Base-by-base conservation (phyloP, 2,888 invertebrate species). In the Ischnus inquisitorius region DNA sequence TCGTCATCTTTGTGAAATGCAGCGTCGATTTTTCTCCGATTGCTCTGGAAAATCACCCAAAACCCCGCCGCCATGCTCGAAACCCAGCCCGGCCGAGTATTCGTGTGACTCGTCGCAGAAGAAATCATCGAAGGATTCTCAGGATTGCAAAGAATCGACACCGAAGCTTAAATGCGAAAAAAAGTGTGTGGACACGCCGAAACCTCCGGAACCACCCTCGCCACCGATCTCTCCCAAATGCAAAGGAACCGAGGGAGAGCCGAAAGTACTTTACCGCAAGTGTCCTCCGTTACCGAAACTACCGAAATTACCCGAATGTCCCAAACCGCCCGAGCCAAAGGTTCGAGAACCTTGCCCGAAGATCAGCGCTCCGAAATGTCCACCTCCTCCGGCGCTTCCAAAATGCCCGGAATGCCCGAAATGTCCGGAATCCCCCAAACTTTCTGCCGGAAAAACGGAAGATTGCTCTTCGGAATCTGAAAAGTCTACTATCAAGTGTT, bases 211-310 rank as follows among this genome's bases (percentile, higher is more conserved):
- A 16, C 57, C 57, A 60, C 46, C 75, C 8, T 57, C 69, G 0
- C 25, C 22, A 51, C 51, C 75, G 39, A 54, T 8, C 12, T 22
- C 54, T 12, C 14, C 12, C 22, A 64, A 64, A 34, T 77, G 77
- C 5, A 64, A 57, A 22, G 80, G 68, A 54, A 46, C 65, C 22
- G 22, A 46, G 5, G 16, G 12, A 2, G 64, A 68, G 34, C 68
- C 78, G 3, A 82, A 86, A 75, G 51, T 86, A 0, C 67, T 83
- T 0, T 86, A 84, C 43, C 82, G 72, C 34, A 87, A 88, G 51
- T 89, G 87, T 80, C 86, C 87, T 43, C 87, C 87, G 6, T 75
- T 81, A 0, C 86, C 87, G n/a, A 85, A 84, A 25, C 74, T 84
- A 34, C 86, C 87, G 22, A 78, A 87, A 75, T 72, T 86, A 6